A percentile compares a stretch with the other conserved stretches of the same genome.
These are phyloP conservation scores for Ormyrus rosae DNA, from an alignment of 2,888 invertebrate genomes.

Conservation along the genomic window DNA sequence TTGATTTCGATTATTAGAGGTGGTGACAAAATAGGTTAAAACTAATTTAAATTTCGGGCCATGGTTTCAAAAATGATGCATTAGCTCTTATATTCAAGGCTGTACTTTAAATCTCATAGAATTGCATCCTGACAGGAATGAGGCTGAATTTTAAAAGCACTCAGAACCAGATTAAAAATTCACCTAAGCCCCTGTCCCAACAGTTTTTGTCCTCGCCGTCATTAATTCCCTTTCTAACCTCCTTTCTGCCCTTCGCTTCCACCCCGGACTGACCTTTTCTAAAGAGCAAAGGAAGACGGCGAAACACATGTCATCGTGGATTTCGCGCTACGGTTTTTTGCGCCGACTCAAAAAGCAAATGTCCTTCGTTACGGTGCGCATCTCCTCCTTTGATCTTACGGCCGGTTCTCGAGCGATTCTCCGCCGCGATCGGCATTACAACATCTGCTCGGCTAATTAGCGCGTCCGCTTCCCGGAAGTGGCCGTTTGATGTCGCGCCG, in stretches of 20 bases:
- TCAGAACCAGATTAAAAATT: background rate
- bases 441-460: conserved; percentile 45
- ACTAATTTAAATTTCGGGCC: too few species aligned
- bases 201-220: background rate
- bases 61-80: too few species aligned
- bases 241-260: background rate
- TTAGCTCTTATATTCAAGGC: too few species aligned
- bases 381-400: conserved; percentile 32
- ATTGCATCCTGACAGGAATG: too few species aligned
- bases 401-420: background rate
- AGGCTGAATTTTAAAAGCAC: background rate
- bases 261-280: background rate
- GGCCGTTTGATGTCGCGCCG: conserved; percentile 21
- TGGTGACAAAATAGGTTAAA: too few species aligned
- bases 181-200: background rate
- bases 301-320: conserved; percentile 34
- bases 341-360: conserved; percentile 6
- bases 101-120: too few species aligned
- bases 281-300: background rate
- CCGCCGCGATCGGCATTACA: conserved; percentile 34
- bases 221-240: conserved; percentile 13
- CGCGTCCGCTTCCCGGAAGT: conserved; percentile 30
- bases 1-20: too few species aligned
- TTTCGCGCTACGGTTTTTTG: conserved; percentile 27
- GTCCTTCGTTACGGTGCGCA: conserved; percentile 29